Evolutionary conservation across 1,140 invertebrate species (phyloP), one percentile per base, ranked within the genome.

Genomic region (Hestina assimilis): DNA sequence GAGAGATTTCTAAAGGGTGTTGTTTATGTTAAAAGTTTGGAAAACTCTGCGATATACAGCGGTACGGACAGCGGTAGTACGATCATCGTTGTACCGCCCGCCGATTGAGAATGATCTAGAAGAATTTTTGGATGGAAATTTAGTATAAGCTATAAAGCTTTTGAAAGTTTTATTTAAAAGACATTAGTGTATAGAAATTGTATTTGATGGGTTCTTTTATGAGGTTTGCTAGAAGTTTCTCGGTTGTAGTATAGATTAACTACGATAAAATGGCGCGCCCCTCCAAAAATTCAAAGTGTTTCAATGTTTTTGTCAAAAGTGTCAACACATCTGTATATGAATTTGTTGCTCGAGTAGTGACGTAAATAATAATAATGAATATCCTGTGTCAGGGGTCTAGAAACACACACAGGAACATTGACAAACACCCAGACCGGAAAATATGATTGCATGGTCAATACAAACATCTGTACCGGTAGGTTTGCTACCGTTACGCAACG

Each of bases 81-180:
- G 0, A 86, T 88, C 6, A 85, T 88, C n/a, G 61, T 85, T 0
- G 73, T 88, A 8, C 84, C 82, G 20, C 85, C 85, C 3, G 81
- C 85, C 1, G 85, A 88, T 75, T 88, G 83, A n/a, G n/a, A n/a
- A n/a, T n/a, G n/a, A n/a, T n/a, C n/a, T n/a, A n/a, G n/a, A 88
- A 59, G 17, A 47, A 1, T 29, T 29, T 31, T 5, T 17, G 2
- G 7, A 11, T 7, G 26, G 17, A 28, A 15, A 15, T 46, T 46
- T 29, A 20, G 40, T 42, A 8, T 11, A 23, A 12, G 40, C 40
- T 42, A 6, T 51, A 40, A 17, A 40, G 47, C 47, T 51, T 51
- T 38, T 24, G 24, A 40, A 12, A 38, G n/a, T n/a, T n/a, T n/a
- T n/a, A n/a, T n/a, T n/a, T n/a, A 3, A 23, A 23, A 23, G 6